phyloP scores from a whole-genome alignment of 2,113 vertebrate genomes.

The Stigmatopora argus region DNA sequence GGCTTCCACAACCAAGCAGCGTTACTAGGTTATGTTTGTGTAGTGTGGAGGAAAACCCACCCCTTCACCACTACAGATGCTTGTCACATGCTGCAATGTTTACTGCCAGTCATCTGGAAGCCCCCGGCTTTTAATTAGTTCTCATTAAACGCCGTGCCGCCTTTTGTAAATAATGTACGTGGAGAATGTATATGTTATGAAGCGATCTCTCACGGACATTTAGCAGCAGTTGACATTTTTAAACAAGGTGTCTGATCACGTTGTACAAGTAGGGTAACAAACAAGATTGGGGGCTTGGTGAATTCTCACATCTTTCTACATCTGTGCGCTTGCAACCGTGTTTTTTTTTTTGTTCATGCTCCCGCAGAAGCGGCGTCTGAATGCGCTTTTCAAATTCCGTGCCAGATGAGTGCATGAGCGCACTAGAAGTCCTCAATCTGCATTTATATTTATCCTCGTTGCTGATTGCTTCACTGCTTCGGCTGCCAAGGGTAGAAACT shows the following conservation, averaged over 20 bases:
- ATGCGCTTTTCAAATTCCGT: not conserved
- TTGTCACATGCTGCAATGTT: conserved; percentile 63
- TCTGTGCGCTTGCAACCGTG: not conserved
- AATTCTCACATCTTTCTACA: not conserved
- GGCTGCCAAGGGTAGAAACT: not conserved
- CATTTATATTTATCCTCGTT: conserved; percentile 42
- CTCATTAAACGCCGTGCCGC: conserved; percentile 61
- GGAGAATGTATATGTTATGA: not conserved
- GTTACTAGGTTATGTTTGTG: conserved; percentile 1
- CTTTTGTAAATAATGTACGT: conserved; percentile 17
- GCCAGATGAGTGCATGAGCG: not conserved
- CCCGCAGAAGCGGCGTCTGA: not conserved
- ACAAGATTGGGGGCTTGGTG: not conserved
- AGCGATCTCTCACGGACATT: not conserved
- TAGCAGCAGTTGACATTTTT: not conserved
- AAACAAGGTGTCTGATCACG: not conserved
- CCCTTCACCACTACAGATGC: conserved; percentile 50
- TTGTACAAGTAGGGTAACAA: not conserved
- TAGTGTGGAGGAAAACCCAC: not conserved
- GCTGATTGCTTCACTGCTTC: not conserved
- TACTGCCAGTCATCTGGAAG: conserved; percentile 62
- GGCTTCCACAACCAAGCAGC: conserved; percentile 26
- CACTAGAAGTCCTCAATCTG: conserved; percentile 32
- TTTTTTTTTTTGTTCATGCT: not conserved
- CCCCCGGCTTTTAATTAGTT: conserved; percentile 66